Percentiles rank a stretch among this genome's conserved stretches.
Conservation (phyloP, 2,797 vertebrate genomes). For the Champsocephalus esox region DNA sequence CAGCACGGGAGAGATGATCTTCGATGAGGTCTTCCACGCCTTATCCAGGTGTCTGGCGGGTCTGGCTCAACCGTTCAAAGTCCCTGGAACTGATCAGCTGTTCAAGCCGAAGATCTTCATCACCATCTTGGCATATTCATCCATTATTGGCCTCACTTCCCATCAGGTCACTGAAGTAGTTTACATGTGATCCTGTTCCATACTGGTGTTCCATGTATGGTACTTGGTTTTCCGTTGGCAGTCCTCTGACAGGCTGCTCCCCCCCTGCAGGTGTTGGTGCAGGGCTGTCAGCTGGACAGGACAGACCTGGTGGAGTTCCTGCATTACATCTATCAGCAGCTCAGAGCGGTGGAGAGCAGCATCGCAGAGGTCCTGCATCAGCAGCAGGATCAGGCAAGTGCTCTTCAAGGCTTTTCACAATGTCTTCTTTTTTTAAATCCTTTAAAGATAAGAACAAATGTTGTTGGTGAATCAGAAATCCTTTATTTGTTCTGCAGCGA, state of each 20-base stretch:
- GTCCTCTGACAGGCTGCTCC: slow-evolving; percentile 8
- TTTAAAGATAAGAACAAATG: neutral
- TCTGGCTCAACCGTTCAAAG: slow-evolving; percentile 90
- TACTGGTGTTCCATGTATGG: neutral
- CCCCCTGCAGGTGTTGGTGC: slow-evolving; percentile 90
- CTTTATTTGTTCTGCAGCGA: no score
- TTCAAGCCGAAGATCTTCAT: slow-evolving; percentile 97
- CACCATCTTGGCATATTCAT: slow-evolving; percentile 97
- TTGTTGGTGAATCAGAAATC: no score
- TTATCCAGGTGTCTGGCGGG: slow-evolving; percentile 92
- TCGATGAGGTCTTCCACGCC: slow-evolving; percentile 97
- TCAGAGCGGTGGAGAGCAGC: slow-evolving; percentile 94
- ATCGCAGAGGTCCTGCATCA: slow-evolving; percentile 94
- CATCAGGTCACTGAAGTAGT: slow-evolving; percentile 88
- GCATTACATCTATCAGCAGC: slow-evolving; percentile 92
- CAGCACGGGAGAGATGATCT: slow-evolving; percentile 96
- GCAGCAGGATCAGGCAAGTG: slow-evolving; percentile 86
- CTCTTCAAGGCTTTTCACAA: no score
- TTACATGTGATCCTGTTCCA: neutral
- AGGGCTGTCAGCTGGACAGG: slow-evolving; percentile 93
- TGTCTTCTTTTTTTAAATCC: neutral
- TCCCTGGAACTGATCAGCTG: slow-evolving; percentile 91
- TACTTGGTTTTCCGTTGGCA: neutral
- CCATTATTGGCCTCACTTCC: slow-evolving; percentile 93
- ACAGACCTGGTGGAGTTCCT: slow-evolving; percentile 89